phyloP scores from a whole-genome alignment of 2,113 vertebrate genomes.

The Rhabdornis inornatus region DNA sequence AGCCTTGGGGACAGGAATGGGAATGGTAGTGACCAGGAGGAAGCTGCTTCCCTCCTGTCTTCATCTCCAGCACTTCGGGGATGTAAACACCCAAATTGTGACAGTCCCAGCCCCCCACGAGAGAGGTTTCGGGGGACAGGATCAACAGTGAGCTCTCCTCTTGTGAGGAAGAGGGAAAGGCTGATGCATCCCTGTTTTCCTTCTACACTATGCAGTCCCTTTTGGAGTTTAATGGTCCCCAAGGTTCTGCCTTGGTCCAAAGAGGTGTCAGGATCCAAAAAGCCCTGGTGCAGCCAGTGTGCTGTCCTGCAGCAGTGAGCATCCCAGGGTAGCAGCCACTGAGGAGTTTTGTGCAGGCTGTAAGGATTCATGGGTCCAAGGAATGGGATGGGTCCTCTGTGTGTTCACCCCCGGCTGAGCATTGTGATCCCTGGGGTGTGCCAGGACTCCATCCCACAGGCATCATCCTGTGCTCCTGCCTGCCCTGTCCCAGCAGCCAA shows the following conservation, averaged over 20 bases:
- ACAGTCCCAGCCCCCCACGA: rapidly evolving
- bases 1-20: rapidly evolving
- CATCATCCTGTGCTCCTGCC: background rate
- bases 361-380: background rate
- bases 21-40: background rate
- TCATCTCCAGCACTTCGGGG: rapidly evolving
- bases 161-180: background rate
- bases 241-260: background rate
- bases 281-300: rapidly evolving
- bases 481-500: background rate
- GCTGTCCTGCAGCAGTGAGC: background rate
- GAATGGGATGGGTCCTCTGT: background rate
- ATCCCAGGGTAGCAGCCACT: rapidly evolving
- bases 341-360: background rate
- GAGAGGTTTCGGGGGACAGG: rapidly evolving
- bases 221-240: background rate
- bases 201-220: background rate
- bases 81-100: background rate
- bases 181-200: background rate
- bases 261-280: background rate
- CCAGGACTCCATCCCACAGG: rapidly evolving
- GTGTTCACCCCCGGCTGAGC: rapidly evolving
- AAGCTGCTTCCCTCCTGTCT: background rate
- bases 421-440: background rate
- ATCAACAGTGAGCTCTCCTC: rapidly evolving